Conservation (phyloP, 64 coral and sea anemone genomes). For the Exaiptasia diaphana region DNA sequence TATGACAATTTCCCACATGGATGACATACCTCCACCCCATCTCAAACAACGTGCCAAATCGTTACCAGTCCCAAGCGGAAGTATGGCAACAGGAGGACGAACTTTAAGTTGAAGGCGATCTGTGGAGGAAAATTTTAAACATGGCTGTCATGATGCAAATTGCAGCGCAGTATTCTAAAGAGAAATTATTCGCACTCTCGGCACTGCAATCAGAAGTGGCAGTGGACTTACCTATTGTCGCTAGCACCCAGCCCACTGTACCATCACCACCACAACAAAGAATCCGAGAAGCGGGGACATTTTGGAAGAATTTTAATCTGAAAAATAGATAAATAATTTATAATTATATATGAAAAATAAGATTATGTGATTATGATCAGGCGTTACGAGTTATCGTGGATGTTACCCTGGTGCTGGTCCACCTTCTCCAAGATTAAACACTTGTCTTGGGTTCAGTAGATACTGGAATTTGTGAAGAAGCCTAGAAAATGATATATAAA, state of each 20-base stretch:
- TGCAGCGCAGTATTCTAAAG: no score
- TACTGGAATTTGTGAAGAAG: slow-evolving; percentile 95
- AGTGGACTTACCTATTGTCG: slow-evolving; percentile 84
- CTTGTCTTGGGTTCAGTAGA: slow-evolving; percentile 94
- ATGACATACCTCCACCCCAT: slow-evolving; percentile 90
- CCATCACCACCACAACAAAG: slow-evolving; percentile 98
- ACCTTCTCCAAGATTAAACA: slow-evolving; percentile 94
- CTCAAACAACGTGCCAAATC: slow-evolving; percentile 84
- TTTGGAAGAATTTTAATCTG: slow-evolving; percentile 95
- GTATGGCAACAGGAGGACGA: slow-evolving; percentile 84
- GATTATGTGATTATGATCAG: no score
- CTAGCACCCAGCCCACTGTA: slow-evolving; percentile 93
- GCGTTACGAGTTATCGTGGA: background rate
- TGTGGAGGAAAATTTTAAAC: background rate
- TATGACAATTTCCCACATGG: background rate
- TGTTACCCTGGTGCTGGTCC: slow-evolving; percentile 85
- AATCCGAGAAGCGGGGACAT: slow-evolving; percentile 68
- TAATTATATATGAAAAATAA: no score
- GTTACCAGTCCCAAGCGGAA: slow-evolving; percentile 94
- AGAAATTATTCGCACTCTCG: no score
- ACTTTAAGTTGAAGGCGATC: slow-evolving; percentile 89
- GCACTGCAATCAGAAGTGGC: no score
- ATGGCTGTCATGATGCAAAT: no score
- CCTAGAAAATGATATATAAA: slow-evolving; percentile 7
- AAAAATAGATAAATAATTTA: slow-evolving; percentile 1